Evolutionary conservation across 2,888 invertebrate species (phyloP).

Genomic region (Caenorhabditis plicata): DNA sequence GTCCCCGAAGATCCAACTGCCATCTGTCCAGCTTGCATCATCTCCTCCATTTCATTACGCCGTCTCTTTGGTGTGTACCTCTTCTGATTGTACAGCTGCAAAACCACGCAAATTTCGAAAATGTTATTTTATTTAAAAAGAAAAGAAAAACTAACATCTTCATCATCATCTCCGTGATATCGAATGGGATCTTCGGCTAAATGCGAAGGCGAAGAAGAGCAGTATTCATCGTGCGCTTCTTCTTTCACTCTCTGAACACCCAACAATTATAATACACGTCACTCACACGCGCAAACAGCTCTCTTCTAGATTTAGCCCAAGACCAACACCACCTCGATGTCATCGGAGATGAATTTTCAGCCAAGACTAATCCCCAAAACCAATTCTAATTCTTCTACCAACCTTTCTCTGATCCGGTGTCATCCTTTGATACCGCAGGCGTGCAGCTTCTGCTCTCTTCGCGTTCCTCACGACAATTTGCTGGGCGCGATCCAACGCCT

Average conservation of each 20-base stretch:
- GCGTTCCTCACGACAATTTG: slow-evolving; percentile 63
- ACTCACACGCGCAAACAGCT: too few relatives aligned
- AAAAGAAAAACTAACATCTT: slow-evolving; percentile 26
- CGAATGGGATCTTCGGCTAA: too few relatives aligned
- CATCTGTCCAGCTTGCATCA: slow-evolving; percentile 27
- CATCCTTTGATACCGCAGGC: slow-evolving; percentile 61
- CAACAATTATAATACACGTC: too few relatives aligned
- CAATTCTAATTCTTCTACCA: too few relatives aligned
- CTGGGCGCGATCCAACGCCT: slow-evolving; percentile 62
- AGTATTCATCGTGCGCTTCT: slow-evolving; percentile 28
- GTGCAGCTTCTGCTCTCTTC: slow-evolving; percentile 61
- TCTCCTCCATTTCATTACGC: slow-evolving; percentile 35
- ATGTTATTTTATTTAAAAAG: background rate
- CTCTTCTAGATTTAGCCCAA: too few relatives aligned
- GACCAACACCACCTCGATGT: too few relatives aligned
- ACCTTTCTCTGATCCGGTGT: slow-evolving; percentile 62
- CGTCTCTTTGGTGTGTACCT: slow-evolving; percentile 63
- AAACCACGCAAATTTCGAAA: background rate
- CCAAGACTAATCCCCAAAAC: too few relatives aligned
- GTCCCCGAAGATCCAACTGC: slow-evolving; percentile 23
- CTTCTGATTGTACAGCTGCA: slow-evolving; percentile 60
- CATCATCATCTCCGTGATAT: slow-evolving; percentile 22
- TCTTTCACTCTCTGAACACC: slow-evolving; percentile 28
- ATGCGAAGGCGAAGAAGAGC: too few relatives aligned
- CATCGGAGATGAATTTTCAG: too few relatives aligned